phyloP scores from a whole-genome alignment of 2,797 vertebrate species.

The Poeciliopsis gracilis region DNA sequence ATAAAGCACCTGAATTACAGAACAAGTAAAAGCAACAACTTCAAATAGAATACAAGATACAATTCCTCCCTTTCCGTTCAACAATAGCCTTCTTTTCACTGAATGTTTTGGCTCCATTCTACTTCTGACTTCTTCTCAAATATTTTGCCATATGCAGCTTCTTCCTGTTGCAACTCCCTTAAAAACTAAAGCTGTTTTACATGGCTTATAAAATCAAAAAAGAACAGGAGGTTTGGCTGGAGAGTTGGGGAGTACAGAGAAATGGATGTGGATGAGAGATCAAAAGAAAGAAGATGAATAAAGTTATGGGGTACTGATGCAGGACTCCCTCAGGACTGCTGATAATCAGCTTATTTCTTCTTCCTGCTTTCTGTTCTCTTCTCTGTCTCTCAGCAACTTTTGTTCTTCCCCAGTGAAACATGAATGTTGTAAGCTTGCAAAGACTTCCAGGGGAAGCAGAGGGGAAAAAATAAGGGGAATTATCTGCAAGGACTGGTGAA shows the following conservation, averaged over 20 bases:
- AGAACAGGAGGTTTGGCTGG: slow-evolving; percentile 33
- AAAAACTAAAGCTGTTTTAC: slow-evolving; percentile 75
- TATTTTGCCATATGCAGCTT: slow-evolving; percentile 35
- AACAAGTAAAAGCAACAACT: slow-evolving; percentile 25
- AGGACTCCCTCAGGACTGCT: slow-evolving; percentile 65
- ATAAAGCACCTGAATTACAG: slow-evolving; percentile 90
- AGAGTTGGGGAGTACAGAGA: slow-evolving; percentile 2
- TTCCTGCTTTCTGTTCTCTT: neutral
- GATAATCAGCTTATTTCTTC: slow-evolving; percentile 78
- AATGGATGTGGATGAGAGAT: slow-evolving; percentile 20
- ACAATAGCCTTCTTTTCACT: neutral
- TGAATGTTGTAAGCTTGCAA: neutral
- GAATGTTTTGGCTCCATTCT: slow-evolving; percentile 25
- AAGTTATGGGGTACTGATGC: slow-evolving; percentile 45
- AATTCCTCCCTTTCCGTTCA: neutral
- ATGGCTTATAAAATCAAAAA: slow-evolving; percentile 62
- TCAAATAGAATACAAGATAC: neutral
- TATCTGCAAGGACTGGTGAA: neutral
- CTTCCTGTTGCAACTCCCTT: slow-evolving; percentile 26
- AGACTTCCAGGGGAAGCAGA: neutral
- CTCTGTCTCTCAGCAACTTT: slow-evolving; percentile 26
- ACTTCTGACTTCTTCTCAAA: slow-evolving; percentile 9
- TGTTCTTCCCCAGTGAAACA: slow-evolving; percentile 23
- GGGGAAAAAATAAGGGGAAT: neutral
- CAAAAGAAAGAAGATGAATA: slow-evolving; percentile 33